Base-by-base conservation (phyloP, 92 coral and sea anemone species). In the Zoanthus sansibaricus region DNA sequence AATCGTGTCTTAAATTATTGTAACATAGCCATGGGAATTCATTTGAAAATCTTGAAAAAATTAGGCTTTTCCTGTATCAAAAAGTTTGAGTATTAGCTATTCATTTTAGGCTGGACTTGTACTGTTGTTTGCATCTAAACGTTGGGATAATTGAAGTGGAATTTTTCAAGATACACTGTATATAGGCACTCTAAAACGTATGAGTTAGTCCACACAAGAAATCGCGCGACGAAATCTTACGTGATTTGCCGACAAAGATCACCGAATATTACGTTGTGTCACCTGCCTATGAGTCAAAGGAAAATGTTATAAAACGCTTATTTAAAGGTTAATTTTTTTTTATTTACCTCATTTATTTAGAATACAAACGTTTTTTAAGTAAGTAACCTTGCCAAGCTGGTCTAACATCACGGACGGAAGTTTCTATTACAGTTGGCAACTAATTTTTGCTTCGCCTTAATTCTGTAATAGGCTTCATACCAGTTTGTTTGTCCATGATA, bases 401-500 rank as follows among this genome's bases (percentile, higher is more conserved):
- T 62, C 37, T 52, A 31, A 67, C 2, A 42, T 45, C 32, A 33
- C 59, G 71, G 20, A 37, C 74, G 71, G 30, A 42, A 15, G 45
- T 69, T 9, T 37, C 42, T 3, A 37, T 37, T 37, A 37, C 42
- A 37, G 25, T 25, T 25, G 25, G 25, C 25, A 25, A 25, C 25
- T 25, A 1, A 37, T 37, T 37, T 37, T 37, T 37, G 42, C 42
- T 3, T 37, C 42, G 4, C 42, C 42, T 37, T 37, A 3, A 37
- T 37, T 3, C 42, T 37, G 42, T 37, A 37, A 37, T 37, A 37
- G 2, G 42, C 42, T 3, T 37, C 42, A 3, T 37, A 37, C 42
- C 42, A 37, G 42, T 37, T 37, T 37, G 47, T 80, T 80, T 80
- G 85, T 49, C 62, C 66, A 64, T 66, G 75, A 17, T 20, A 80